These are phyloP conservation scores for Tenebrio molitor DNA, from an alignment of 1,140 invertebrate genomes.

Conservation along the genomic window DNA sequence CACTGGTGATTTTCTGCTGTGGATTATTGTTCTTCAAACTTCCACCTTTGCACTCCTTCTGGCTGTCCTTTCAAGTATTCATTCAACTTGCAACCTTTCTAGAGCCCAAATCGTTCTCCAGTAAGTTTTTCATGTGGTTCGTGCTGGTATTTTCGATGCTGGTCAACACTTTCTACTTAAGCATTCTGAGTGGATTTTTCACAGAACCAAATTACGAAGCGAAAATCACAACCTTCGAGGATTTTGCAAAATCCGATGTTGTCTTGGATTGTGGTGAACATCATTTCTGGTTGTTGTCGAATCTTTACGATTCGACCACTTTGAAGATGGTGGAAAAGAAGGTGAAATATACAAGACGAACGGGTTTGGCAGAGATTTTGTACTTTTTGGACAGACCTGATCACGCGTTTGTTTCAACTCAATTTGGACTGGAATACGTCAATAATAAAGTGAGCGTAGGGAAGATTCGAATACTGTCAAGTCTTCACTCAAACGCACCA, in stretches of 20 bases:
- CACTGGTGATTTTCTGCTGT: background rate
- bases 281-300: background rate
- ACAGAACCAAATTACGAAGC: background rate
- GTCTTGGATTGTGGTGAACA: background rate
- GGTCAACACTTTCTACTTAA: background rate
- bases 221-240: background rate
- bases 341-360: too few relatives aligned
- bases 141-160: conserved; percentile 2
- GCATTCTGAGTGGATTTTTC: conserved; percentile 9
- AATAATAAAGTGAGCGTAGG: too few relatives aligned
- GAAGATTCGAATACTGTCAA: too few relatives aligned
- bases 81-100: too few relatives aligned
- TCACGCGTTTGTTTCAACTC: too few relatives aligned
- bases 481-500: too few relatives aligned
- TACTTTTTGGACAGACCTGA: too few relatives aligned
- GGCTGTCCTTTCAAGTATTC: background rate
- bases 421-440: too few relatives aligned
- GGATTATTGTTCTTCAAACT: too few relatives aligned
- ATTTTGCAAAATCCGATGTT: background rate
- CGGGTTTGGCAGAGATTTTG: too few relatives aligned
- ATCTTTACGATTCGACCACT: background rate
- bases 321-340: too few relatives aligned
- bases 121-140: background rate
- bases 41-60: background rate
- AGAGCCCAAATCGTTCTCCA: background rate